A percentile compares a stretch with the other conserved stretches of the same genome.
Evolutionary conservation across 2,888 invertebrate genomes (phyloP).

Genomic region (Ephialtes manifestator): DNA sequence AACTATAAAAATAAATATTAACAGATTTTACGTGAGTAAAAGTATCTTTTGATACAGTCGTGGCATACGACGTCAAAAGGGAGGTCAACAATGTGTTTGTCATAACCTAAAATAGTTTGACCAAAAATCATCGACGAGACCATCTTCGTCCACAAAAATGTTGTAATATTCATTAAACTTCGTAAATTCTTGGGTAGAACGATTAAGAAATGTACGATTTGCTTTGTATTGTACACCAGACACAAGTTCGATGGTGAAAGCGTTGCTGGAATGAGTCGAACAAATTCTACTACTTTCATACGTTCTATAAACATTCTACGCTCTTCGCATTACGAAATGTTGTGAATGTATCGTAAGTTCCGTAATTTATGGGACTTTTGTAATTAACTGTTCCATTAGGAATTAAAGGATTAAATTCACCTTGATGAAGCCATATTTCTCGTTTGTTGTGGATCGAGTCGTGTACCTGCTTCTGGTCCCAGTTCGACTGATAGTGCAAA

Average conservation of each 20-base stretch:
- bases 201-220: neutral
- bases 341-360: no score
- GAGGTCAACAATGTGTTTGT: constrained; percentile 26
- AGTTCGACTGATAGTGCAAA: neutral
- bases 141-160: neutral
- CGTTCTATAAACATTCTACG: neutral
- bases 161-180: neutral
- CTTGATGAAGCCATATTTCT: constrained; percentile 90
- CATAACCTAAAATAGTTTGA: constrained; percentile 50
- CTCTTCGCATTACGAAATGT: neutral
- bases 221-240: neutral
- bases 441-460: constrained; percentile 69
- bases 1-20: neutral
- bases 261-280: constrained; percentile 3
- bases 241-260: constrained; percentile 2
- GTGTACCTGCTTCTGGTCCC: neutral
- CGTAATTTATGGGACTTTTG: neutral
- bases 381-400: neutral
- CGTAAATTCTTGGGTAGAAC: neutral
- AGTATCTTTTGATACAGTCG: neutral
- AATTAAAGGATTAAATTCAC: constrained; percentile 79
- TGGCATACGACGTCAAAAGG: constrained; percentile 7
- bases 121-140: neutral
- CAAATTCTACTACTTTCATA: constrained; percentile 21
- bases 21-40: neutral